These are phyloP conservation scores for Bombyx mandarina DNA, from an alignment of 1,140 invertebrate species.

Conservation along the genomic window DNA sequence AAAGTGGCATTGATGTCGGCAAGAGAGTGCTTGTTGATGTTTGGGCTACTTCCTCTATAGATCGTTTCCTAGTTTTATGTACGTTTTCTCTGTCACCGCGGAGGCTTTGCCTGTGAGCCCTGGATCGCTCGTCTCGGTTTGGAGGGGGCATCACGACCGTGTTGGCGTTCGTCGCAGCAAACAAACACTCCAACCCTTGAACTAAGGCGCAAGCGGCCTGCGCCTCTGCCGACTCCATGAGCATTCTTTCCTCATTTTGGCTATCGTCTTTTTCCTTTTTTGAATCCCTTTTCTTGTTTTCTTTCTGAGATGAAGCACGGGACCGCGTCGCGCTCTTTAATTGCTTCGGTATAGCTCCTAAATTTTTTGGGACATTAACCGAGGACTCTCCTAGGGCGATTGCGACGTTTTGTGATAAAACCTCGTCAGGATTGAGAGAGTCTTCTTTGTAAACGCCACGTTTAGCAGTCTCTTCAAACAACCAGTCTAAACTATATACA, in stretches of 20 bases:
- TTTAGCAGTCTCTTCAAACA: constrained; percentile 55
- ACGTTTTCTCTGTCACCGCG: constrained; percentile 54
- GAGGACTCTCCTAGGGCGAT: constrained; percentile 57
- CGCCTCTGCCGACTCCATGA: constrained; percentile 65
- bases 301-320: constrained; percentile 63
- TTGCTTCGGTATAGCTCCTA: constrained; percentile 83
- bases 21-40: constrained; percentile 75
- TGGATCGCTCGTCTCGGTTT: constrained; percentile 51
- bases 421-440: constrained; percentile 28
- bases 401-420: constrained; percentile 44
- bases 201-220: constrained; percentile 57
- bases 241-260: constrained; percentile 51
- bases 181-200: constrained; percentile 65
- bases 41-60: constrained; percentile 73
- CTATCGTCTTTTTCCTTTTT: constrained; percentile 62
- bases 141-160: constrained; percentile 65
- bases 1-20: constrained; percentile 73
- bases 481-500: constrained; percentile 64
- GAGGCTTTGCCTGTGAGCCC: constrained; percentile 55
- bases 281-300: constrained; percentile 66
- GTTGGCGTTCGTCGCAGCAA: constrained; percentile 65
- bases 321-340: constrained; percentile 66
- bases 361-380: constrained; percentile 69
- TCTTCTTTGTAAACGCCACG: constrained; percentile 22
- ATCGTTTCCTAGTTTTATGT: constrained; percentile 64